Conservation (phyloP, 2,797 vertebrate genomes). For the Chelidonichthys spinosus region DNA sequence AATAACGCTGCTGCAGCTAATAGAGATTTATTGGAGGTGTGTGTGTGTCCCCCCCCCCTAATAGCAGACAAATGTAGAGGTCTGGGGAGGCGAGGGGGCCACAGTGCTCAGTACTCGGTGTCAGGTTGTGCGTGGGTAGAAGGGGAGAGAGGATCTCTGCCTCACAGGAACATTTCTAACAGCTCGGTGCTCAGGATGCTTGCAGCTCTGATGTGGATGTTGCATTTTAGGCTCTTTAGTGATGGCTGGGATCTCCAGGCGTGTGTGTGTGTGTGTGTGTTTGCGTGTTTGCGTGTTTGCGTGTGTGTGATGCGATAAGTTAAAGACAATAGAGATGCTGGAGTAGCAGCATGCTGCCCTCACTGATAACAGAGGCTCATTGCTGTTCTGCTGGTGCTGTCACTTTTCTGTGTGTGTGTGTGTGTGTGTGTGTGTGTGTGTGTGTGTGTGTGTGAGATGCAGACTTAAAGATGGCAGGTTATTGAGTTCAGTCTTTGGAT, state of each 20-base stretch:
- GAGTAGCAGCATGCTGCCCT: slow-evolving; percentile 54
- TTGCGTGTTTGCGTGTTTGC: slow-evolving; percentile 1
- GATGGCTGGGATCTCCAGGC: slow-evolving; percentile 10
- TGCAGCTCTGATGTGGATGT: slow-evolving; percentile 11
- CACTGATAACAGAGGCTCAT: slow-evolving; percentile 43
- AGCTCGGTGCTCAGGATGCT: slow-evolving; percentile 22
- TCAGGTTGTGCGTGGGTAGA: slow-evolving; percentile 75
- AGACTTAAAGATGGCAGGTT: too few relatives aligned
- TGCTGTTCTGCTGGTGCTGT: slow-evolving; percentile 33
- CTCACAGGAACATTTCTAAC: slow-evolving; percentile 74
- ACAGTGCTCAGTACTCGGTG: slow-evolving; percentile 53
- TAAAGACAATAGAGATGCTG: slow-evolving; percentile 46
- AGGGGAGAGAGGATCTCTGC: slow-evolving; percentile 67
- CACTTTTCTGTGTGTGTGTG: slow-evolving; percentile 19
- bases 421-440: slow-evolving; percentile 23
- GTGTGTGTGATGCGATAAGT: slow-evolving; percentile 45
- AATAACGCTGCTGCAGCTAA: slow-evolving; percentile 18
- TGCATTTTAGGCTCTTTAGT: not conserved
- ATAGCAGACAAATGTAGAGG: slow-evolving; percentile 47
- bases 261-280: slow-evolving; percentile 11
- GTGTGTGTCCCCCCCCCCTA: not conserved
- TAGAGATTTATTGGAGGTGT: not conserved
- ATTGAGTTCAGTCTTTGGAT: not conserved
- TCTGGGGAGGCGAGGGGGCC: slow-evolving; percentile 60
- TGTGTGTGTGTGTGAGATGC: not conserved